Base-by-base conservation (phyloP, 2,113 vertebrate species). In the Cairina moschata region DNA sequence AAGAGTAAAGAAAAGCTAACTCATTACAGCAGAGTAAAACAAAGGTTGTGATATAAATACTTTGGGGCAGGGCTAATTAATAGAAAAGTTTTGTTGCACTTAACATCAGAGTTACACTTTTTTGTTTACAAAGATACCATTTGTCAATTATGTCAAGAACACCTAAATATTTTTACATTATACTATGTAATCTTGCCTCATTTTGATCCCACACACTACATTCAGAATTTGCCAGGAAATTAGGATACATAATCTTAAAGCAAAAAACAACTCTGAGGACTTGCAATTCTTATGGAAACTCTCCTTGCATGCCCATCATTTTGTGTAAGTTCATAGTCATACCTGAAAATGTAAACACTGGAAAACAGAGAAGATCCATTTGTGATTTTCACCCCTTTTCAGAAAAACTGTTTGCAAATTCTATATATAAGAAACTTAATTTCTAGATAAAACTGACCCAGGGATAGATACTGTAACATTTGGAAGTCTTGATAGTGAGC, bases 81-180 rank as follows among this genome's bases (percentile, higher is more conserved):
- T 0, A 0, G 26, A 13, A n/a, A 81, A 25, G 22, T 54, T 86
- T 80, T 73, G 17, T 20, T 55, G 52, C 25, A 23, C 9, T 83
- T 8, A n/a, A 3, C 8, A 48, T 3, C 3, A 42, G n/a, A n/a
- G 34, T 32, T 83, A 52, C 3, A 13, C 23, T 12, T 0, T 0
- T 32, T 12, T 0, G 0, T 32, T 38, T 77, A 20, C 17, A 86
- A 86, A 74, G 32, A 80, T n/a, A 8, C 16, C 8, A 80, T 26
- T 18, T 50, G 3, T 2, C 66, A 54, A 28, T 29, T 56, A 56
- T 15, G 1, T 48, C 29, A 73, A 16, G 3, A 20, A 60, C 56
- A 77, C 23, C 15, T 69, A 54, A 60, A 6, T 40, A 67, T 7
- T 32, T 8, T 8, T 54, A 50, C 23, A n/a, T 82, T 75, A 7